phyloP scores from a whole-genome alignment of 2,113 vertebrate species.

The Mobula birostris region DNA sequence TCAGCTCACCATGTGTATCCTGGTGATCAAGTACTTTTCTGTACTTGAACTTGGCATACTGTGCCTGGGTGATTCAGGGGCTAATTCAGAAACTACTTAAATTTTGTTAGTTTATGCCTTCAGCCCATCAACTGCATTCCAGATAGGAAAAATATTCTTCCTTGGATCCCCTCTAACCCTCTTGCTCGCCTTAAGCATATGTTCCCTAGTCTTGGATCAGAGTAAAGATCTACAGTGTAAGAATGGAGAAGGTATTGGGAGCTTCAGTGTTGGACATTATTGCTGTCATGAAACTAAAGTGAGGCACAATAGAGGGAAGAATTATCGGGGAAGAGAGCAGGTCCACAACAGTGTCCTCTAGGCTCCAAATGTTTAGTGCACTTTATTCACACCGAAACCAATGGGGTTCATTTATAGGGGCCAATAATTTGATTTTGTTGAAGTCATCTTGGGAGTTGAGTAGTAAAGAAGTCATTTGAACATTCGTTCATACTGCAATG shows the following conservation, averaged over 20 bases:
- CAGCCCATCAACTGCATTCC: too few relatives aligned
- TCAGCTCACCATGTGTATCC: too few relatives aligned
- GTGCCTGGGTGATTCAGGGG: too few relatives aligned
- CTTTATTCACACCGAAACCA: neutral
- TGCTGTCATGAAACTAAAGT: neutral
- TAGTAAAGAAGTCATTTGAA: neutral
- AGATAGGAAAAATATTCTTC: too few relatives aligned
- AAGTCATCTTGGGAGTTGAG: neutral
- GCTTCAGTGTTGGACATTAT: neutral
- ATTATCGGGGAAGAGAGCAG: neutral
- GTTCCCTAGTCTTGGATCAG: neutral
- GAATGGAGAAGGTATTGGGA: neutral
- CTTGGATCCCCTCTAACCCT: too few relatives aligned
- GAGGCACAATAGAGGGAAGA: neutral
- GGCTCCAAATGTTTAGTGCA: neutral
- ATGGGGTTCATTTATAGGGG: neutral
- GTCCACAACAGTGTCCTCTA: neutral
- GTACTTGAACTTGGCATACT: too few relatives aligned
- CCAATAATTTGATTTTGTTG: neutral
- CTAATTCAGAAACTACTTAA: too few relatives aligned
- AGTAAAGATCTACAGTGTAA: neutral
- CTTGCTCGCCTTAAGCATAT: too few relatives aligned
- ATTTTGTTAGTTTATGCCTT: too few relatives aligned
- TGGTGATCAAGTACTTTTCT: too few relatives aligned
- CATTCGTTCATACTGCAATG: neutral